phyloP scores from a whole-genome alignment of 1,140 invertebrate species.

The Pygmarrhopalites habei region DNA sequence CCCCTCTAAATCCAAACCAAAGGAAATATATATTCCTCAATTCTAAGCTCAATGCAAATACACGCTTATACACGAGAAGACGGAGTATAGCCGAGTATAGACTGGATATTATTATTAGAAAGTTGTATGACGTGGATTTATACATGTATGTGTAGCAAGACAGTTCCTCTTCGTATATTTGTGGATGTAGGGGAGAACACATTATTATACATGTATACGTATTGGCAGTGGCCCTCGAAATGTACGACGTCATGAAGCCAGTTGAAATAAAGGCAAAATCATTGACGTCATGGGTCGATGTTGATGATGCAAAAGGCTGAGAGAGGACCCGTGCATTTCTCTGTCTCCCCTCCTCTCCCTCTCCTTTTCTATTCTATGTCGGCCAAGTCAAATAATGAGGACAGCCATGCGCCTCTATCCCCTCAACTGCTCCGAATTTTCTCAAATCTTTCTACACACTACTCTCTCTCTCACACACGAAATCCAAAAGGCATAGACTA shows the following conservation, averaged over 20 bases:
- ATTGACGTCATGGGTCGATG: constrained; percentile 34
- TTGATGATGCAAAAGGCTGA: constrained; percentile 31
- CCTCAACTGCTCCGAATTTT: constrained; percentile 6
- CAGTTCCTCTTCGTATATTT: too few species aligned
- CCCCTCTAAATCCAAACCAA: too few species aligned
- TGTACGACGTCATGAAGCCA: constrained; percentile 29
- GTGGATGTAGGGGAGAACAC: too few species aligned
- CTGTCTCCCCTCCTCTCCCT: constrained; percentile 9
- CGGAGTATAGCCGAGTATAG: too few species aligned
- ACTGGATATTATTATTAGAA: too few species aligned
- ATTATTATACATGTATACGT: not conserved
- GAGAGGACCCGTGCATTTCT: constrained; percentile 14
- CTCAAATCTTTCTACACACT: not conserved
- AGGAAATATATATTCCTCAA: too few species aligned
- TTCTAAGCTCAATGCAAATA: too few species aligned
- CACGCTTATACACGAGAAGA: too few species aligned
- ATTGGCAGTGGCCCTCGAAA: not conserved
- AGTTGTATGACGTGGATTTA: too few species aligned
- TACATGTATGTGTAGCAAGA: too few species aligned
- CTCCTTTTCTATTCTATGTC: not conserved
- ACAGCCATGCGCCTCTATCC: constrained; percentile 29
- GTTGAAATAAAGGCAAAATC: constrained; percentile 25
- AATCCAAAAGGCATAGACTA: too few species aligned
- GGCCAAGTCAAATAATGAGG: constrained; percentile 25
- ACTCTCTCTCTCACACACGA: too few species aligned